Conservation (phyloP, 2,113 vertebrate genomes). For the Phrynocephalus versicolor region DNA sequence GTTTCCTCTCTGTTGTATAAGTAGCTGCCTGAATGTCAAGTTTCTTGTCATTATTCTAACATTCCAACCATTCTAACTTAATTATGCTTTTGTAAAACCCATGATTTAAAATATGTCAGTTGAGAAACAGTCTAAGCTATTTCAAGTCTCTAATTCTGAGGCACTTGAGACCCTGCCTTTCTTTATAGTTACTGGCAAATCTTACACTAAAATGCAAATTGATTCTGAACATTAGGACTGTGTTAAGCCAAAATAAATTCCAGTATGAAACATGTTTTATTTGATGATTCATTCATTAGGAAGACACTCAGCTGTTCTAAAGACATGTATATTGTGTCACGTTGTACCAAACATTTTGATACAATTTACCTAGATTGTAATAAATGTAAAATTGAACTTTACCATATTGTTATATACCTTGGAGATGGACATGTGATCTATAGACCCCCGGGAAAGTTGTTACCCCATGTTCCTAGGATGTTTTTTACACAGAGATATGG, state of each 20-base stretch:
- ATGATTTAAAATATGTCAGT: conserved; percentile 48
- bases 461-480: too few species aligned
- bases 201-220: conserved; percentile 8
- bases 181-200: conserved; percentile 20
- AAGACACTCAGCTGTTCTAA: neutral
- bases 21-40: neutral
- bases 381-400: neutral
- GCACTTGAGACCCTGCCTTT: conserved; percentile 34
- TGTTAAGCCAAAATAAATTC: conserved; percentile 22
- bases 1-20: neutral
- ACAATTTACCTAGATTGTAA: neutral
- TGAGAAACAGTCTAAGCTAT: conserved; percentile 47
- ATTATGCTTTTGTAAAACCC: conserved; percentile 37
- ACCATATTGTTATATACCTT: neutral
- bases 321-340: neutral
- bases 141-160: conserved; percentile 47
- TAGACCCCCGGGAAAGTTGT: too few species aligned
- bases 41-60: conserved; percentile 40
- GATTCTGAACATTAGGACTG: conserved; percentile 1
- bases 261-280: neutral
- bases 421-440: too few species aligned
- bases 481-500: too few species aligned
- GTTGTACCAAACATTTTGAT: neutral
- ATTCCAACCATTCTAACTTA: conserved; percentile 34
- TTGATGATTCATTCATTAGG: conserved; percentile 9